These are phyloP conservation scores for Protosalanx chinensis DNA, from an alignment of 2,797 vertebrate genomes.

Conservation along the genomic window DNA sequence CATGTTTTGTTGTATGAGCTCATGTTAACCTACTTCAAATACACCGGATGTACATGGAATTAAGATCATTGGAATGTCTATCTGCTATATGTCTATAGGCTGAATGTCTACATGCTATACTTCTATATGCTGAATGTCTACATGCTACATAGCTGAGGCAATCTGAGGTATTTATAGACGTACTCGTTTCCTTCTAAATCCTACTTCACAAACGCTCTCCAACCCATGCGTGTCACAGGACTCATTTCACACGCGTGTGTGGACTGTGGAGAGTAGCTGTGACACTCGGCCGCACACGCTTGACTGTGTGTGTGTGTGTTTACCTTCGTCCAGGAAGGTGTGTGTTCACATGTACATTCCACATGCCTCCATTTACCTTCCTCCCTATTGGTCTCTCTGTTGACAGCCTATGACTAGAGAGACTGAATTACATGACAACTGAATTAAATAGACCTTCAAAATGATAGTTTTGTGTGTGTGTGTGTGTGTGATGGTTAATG, in stretches of 20 bases:
- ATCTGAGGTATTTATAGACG: too few relatives aligned
- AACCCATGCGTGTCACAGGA: neutral
- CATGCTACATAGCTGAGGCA: too few relatives aligned
- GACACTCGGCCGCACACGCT: slow-evolving; percentile 34
- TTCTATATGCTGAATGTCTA: too few relatives aligned
- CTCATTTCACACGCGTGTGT: slow-evolving; percentile 34
- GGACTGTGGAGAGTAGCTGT: slow-evolving; percentile 41
- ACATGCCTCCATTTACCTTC: neutral
- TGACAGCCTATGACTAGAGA: too few relatives aligned
- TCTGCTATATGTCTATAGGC: too few relatives aligned
- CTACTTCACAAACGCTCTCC: too few relatives aligned
- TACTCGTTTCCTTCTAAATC: slow-evolving; percentile 5
- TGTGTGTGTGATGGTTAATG: neutral
- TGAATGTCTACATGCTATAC: too few relatives aligned
- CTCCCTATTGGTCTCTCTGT: too few relatives aligned
- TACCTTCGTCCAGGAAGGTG: slow-evolving; percentile 29
- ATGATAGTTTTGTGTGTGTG: neutral
- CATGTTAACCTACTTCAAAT: neutral
- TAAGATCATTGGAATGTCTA: too few relatives aligned
- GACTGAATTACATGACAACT: too few relatives aligned
- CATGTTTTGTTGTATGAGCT: neutral
- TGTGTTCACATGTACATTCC: slow-evolving; percentile 22
- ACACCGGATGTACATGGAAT: neutral
- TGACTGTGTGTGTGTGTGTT: slow-evolving; percentile 21
- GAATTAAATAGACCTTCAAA: neutral